A percentile compares a stretch with the other conserved stretches of the same genome.
phyloP scores from a whole-genome alignment of 2,888 invertebrate genomes.

The Dolichopus griseipennis region DNA sequence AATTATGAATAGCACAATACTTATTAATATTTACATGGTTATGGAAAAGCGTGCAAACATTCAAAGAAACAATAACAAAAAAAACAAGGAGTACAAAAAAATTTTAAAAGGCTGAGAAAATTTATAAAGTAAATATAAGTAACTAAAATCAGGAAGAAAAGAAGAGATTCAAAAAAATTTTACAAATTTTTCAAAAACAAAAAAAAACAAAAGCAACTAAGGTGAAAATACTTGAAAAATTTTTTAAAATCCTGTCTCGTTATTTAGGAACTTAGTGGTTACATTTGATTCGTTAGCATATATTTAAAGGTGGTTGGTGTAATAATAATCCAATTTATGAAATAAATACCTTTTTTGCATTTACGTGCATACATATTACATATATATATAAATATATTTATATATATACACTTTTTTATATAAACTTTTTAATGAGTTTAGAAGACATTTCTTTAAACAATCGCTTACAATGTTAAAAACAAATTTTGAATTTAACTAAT shows the following conservation, averaged over 20 bases:
- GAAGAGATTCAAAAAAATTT: background rate
- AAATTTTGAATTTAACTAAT: too few species aligned
- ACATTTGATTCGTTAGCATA: background rate
- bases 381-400: too few species aligned
- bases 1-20: background rate
- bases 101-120: background rate
- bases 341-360: background rate
- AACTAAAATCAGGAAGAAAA: background rate
- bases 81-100: background rate
- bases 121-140: background rate
- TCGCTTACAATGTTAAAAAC: too few species aligned
- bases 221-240: background rate
- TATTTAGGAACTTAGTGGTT: conserved; percentile 2
- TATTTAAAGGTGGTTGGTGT: background rate
- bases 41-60: background rate
- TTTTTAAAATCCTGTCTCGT: background rate
- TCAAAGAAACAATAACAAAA: background rate
- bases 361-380: too few species aligned
- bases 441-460: too few species aligned
- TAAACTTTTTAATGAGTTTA: too few species aligned
- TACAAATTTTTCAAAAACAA: background rate
- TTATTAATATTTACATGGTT: background rate
- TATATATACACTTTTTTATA: too few species aligned
- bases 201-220: background rate
- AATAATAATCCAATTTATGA: background rate